Evolutionary conservation across 2,888 invertebrate genomes (phyloP).

Genomic region (Adela reaumurella): DNA sequence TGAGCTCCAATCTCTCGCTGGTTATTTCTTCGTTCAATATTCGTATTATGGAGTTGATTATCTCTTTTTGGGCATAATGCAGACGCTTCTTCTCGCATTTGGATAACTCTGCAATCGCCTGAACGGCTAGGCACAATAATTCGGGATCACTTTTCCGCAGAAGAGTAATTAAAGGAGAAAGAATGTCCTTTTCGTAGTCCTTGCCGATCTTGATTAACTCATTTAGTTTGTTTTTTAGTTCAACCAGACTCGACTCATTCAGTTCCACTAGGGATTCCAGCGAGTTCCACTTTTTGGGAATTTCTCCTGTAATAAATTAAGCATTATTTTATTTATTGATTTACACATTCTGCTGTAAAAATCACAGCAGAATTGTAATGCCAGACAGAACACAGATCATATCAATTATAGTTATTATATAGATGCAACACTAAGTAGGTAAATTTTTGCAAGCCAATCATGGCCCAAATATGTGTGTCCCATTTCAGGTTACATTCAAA

Average conservation of each 20-base stretch:
- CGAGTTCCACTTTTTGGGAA: constrained; percentile 37
- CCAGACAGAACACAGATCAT: no score
- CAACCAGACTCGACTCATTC: constrained; percentile 34
- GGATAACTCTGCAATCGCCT: constrained; percentile 77
- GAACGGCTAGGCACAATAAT: constrained; percentile 57
- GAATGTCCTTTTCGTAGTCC: constrained; percentile 44
- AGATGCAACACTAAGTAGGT: no score
- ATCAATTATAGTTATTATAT: no score
- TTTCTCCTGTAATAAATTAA: constrained; percentile 23
- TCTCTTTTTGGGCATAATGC: constrained; percentile 60
- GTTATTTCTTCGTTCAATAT: constrained; percentile 37
- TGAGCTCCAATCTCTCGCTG: constrained; percentile 45
- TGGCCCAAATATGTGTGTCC: no score
- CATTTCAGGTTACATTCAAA: no score
- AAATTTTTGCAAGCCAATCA: no score
- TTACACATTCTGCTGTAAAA: no score
- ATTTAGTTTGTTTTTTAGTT: constrained; percentile 42
- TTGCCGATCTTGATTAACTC: constrained; percentile 40
- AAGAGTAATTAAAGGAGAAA: constrained; percentile 36
- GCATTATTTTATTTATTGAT: no score
- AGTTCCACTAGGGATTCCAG: constrained; percentile 37
- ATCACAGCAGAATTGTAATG: no score
- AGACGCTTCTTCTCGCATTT: constrained; percentile 74
- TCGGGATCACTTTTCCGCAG: constrained; percentile 41
- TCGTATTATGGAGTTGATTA: constrained; percentile 57